A percentile compares a stretch with the other conserved stretches of the same genome.
Evolutionary conservation across 2,888 invertebrate genomes (phyloP).

Genomic region (Achlya flavicornis): DNA sequence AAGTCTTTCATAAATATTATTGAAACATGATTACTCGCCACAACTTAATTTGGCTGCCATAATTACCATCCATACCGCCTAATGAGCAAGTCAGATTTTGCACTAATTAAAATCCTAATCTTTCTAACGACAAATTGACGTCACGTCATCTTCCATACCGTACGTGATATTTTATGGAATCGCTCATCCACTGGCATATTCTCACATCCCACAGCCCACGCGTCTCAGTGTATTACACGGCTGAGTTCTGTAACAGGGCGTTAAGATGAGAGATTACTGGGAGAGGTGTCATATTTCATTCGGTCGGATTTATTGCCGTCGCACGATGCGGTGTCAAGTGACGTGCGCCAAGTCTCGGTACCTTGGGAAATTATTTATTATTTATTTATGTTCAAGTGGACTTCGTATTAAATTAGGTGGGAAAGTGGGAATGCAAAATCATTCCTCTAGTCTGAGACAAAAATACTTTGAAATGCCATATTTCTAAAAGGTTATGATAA

Average conservation of each 20-base stretch:
- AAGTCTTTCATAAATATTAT: too few species aligned
- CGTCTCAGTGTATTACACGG: slow-evolving; percentile 39
- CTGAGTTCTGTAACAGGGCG: slow-evolving; percentile 54
- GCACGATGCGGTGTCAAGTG: slow-evolving; percentile 32
- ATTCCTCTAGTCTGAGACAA: neutral
- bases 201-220: slow-evolving; percentile 16
- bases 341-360: slow-evolving; percentile 12
- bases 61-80: too few species aligned
- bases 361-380: slow-evolving; percentile 14
- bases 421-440: too few species aligned
- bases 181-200: slow-evolving; percentile 8
- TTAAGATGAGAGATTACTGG: slow-evolving; percentile 66
- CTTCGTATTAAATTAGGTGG: neutral
- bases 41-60: too few species aligned
- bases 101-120: too few species aligned
- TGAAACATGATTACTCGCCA: too few species aligned
- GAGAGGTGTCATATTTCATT: slow-evolving; percentile 56
- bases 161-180: neutral
- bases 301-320: slow-evolving; percentile 51
- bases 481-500: too few species aligned
- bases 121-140: neutral
- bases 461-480: too few species aligned
- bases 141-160: neutral
- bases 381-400: slow-evolving; percentile 1
- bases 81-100: too few species aligned